These are phyloP conservation scores for Scomber scombrus DNA, from an alignment of 2,113 vertebrate genomes.

Conservation along the genomic window DNA sequence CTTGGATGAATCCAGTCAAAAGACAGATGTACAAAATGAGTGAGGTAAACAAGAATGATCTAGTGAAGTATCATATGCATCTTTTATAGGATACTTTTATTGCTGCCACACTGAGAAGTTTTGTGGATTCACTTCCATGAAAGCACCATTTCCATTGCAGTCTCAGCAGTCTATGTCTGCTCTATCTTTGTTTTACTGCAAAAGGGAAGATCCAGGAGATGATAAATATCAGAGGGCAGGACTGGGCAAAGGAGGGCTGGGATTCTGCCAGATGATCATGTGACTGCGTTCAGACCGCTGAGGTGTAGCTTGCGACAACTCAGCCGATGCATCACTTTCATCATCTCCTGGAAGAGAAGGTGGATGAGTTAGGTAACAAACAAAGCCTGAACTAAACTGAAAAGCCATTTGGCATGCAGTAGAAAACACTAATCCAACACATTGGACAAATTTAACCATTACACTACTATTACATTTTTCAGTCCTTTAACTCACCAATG, in stretches of 20 bases:
- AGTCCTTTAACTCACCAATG: conserved; percentile 82
- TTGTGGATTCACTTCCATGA: conserved; percentile 4
- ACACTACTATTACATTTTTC: background rate
- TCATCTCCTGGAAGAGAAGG: conserved; percentile 81
- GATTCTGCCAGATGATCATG: conserved; percentile 86
- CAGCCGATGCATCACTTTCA: conserved; percentile 69
- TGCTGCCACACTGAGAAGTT: conserved; percentile 8
- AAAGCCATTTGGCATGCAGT: background rate
- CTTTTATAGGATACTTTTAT: conserved; percentile 23
- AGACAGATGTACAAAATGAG: conserved; percentile 7
- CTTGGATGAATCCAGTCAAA: conserved; percentile 28
- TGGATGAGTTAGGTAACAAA: background rate
- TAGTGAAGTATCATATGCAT: background rate
- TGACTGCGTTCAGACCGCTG: conserved; percentile 86
- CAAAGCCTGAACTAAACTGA: background rate
- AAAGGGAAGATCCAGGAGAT: background rate
- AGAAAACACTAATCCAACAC: background rate
- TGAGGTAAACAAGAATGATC: conserved; percentile 56
- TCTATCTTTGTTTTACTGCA: conserved; percentile 5
- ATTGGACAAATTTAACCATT: background rate
- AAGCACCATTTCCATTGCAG: conserved; percentile 3
- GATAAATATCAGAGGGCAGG: conserved; percentile 73
- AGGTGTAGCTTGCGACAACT: conserved; percentile 70
- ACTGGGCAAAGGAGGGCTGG: conserved; percentile 67
- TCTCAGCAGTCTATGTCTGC: background rate